These are phyloP conservation scores for Volucella zonaria DNA, from an alignment of 2,888 invertebrate species.

Conservation along the genomic window DNA sequence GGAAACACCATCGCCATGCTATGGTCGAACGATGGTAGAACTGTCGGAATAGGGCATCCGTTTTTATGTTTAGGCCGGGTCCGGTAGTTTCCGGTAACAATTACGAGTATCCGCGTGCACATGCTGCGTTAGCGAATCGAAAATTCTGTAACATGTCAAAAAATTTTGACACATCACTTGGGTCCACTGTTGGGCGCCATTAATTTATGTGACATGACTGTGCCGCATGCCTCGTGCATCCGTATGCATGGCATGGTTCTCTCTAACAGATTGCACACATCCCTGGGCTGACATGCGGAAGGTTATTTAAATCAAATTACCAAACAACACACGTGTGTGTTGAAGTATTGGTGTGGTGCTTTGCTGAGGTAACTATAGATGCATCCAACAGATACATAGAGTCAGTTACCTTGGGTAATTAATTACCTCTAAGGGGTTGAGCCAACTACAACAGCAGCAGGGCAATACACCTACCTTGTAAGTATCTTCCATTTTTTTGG, in stretches of 20 bases:
- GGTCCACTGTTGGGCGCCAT: constrained; percentile 54
- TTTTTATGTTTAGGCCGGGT: constrained; percentile 23
- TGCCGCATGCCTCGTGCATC: neutral
- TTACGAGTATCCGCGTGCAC: neutral
- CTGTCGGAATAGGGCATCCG: neutral
- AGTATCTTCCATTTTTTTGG: neutral
- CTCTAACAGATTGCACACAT: constrained; percentile 1
- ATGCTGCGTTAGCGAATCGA: neutral
- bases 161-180: constrained; percentile 56
- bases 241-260: neutral
- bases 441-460: neutral
- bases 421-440: constrained; percentile 26
- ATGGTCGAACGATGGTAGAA: neutral
- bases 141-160: constrained; percentile 55
- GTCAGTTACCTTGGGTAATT: constrained; percentile 23
- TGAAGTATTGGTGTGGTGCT: too few species aligned
- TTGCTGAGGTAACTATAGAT: neutral
- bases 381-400: neutral
- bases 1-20: neutral
- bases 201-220: constrained; percentile 32
- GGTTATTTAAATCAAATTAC: constrained; percentile 50
- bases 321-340: neutral
- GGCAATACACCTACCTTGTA: too few species aligned
- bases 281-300: constrained; percentile 5
- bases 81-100: constrained; percentile 32